Percentiles rank a stretch among this genome's conserved stretches.
Evolutionary conservation across 2,113 vertebrate species (phyloP).

Genomic region (Zapus hudsonius): DNA sequence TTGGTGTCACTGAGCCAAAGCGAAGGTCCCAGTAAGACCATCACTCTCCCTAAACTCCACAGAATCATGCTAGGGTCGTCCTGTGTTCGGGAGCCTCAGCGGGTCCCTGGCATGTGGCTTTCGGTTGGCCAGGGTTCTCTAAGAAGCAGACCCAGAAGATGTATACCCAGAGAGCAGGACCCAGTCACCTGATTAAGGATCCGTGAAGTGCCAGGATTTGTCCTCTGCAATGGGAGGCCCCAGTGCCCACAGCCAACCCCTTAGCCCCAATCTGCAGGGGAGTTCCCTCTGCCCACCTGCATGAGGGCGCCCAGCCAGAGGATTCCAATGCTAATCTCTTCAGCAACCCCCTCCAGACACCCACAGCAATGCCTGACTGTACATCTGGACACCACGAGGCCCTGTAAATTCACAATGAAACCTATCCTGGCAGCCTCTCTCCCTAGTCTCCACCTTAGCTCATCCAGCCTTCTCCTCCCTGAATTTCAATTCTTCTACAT

Average conservation of each 20-base stretch:
- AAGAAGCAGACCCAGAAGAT: not conserved
- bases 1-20: not conserved
- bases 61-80: not conserved
- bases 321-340: not conserved
- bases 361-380: not conserved
- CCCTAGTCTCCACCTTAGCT: not conserved
- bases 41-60: not conserved
- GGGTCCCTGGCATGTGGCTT: not conserved
- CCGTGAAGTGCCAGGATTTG: not conserved
- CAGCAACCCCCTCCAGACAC: not conserved
- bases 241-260: too few relatives aligned
- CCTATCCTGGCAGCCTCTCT: not conserved
- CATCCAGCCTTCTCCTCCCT: not conserved
- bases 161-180: not conserved
- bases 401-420: not conserved
- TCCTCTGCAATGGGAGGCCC: not conserved
- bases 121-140: not conserved
- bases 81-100: not conserved
- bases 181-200: accelerated
- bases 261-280: not conserved
- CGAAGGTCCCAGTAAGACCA: not conserved
- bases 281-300: not conserved
- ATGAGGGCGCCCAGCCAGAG: not conserved
- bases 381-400: not conserved
- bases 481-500: not conserved